These are phyloP conservation scores for Tinamus guttatus DNA, from an alignment of 2,113 vertebrate genomes.

Conservation along the genomic window DNA sequence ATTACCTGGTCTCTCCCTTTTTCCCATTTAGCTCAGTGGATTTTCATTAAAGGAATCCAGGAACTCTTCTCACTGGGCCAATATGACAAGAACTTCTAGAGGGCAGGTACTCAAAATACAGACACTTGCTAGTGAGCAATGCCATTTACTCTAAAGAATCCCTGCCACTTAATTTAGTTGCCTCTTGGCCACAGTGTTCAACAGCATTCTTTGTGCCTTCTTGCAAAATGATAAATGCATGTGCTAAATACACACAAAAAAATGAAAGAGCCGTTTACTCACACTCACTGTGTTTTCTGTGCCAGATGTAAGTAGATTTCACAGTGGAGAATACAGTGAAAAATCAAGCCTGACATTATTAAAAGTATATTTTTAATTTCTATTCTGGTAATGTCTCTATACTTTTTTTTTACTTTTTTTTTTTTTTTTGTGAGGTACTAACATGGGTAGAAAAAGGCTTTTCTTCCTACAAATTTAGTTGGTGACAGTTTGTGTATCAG, in stretches of 20 bases:
- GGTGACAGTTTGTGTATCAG: background rate
- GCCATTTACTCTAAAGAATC: background rate
- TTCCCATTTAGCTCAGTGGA: background rate
- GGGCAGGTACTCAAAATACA: background rate
- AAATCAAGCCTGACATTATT: background rate
- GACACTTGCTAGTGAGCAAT: background rate
- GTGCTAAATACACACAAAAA: no score
- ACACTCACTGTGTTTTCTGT: background rate
- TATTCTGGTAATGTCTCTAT: background rate
- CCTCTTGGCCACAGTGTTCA: background rate
- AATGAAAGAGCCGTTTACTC: background rate
- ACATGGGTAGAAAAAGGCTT: background rate
- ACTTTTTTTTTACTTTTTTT: background rate
- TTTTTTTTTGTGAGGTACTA: background rate
- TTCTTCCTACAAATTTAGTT: background rate
- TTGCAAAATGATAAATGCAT: background rate
- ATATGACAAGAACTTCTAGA: background rate
- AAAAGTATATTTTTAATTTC: background rate
- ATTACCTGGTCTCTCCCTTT: background rate
- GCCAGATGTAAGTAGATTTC: background rate
- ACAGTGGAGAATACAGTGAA: background rate
- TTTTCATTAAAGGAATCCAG: background rate
- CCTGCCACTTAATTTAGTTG: background rate
- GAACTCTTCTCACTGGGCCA: background rate
- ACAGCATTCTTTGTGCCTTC: background rate